Base-by-base conservation (phyloP, 23 tunicate species). In the Aplidium turbinatum region DNA sequence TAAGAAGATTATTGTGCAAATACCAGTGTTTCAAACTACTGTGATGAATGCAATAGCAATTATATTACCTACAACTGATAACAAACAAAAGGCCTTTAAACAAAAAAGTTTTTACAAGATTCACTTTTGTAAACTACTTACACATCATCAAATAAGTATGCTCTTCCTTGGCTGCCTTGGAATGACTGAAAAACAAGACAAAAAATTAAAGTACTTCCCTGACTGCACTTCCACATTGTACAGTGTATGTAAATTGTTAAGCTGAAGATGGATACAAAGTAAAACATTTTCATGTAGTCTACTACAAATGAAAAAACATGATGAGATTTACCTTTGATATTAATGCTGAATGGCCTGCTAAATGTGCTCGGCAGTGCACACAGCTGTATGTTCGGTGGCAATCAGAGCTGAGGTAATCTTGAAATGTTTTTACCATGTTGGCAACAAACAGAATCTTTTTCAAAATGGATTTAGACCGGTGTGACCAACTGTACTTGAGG, bases 101-200 rank as follows among this genome's bases (percentile, higher is more conserved):
- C n/a, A n/a, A n/a, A n/a, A n/a, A n/a, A n/a, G n/a, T n/a, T n/a
- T n/a, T n/a, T n/a, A n/a, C n/a, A n/a, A n/a, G n/a, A n/a, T n/a
- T n/a, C n/a, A n/a, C n/a, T n/a, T n/a, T n/a, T n/a, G n/a, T n/a
- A 42, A 16, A 16, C 50, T 16, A 90, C 97, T 90, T 63, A 90
- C 97, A 90, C 97, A 21, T 81, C 42, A 38, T 90, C 58, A 31
- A 90, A 90, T 16, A 90, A 81, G 47, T 90, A 90, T 2, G 97
- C 97, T 72, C 97, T 63, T 51, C 97, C 97, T 72, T 90, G 97
- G 60, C 97, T 90, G 26, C 97, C 97, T 90, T 90, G 97, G 58
- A 90, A 90, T 64, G 97, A 90, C 97, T 90, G 82, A 30, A 87
- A 87, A 36, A 2, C 2, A 35, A 60, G n/a, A 60, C 4, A 11